phyloP scores from a whole-genome alignment of 2,113 vertebrate species.

The Xerus inauris region DNA sequence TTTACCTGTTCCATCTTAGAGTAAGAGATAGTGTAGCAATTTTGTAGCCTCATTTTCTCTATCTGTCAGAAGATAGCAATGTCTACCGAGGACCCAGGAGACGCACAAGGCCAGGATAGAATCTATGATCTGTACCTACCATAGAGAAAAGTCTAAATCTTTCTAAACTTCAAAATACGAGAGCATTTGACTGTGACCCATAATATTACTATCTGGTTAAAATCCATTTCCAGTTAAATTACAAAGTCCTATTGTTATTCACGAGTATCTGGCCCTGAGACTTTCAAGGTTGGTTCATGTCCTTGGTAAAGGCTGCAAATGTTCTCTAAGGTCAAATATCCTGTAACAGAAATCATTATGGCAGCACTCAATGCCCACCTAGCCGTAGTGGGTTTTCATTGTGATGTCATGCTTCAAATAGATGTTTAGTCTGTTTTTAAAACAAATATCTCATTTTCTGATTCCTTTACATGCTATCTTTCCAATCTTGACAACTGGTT shows the following conservation, averaged over 20 bases:
- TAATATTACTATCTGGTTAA: constrained; percentile 54
- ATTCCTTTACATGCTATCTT: background rate
- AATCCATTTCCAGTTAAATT: constrained; percentile 74
- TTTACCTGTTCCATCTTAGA: constrained; percentile 60
- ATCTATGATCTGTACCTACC: constrained; percentile 63
- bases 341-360: background rate
- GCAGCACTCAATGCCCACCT: background rate
- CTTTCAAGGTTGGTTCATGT: constrained; percentile 30
- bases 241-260: constrained; percentile 52
- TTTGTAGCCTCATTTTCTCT: constrained; percentile 70
- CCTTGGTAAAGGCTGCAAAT: constrained; percentile 19
- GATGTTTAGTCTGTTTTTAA: constrained; percentile 67
- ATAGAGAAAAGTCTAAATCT: constrained; percentile 55
- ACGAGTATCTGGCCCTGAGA: background rate
- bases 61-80: constrained; percentile 47
- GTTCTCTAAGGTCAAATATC: constrained; percentile 45
- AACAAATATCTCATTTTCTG: constrained; percentile 57
- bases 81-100: constrained; percentile 50
- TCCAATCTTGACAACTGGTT: background rate
- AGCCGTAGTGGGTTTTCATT: background rate
- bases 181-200: constrained; percentile 59
- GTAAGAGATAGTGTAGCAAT: constrained; percentile 64
- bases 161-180: constrained; percentile 52
- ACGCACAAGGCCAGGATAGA: constrained; percentile 18
- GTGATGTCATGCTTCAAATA: constrained; percentile 67